Base-by-base conservation (phyloP, 2,888 invertebrate genomes). In the Myopa tessellatipennis region DNA sequence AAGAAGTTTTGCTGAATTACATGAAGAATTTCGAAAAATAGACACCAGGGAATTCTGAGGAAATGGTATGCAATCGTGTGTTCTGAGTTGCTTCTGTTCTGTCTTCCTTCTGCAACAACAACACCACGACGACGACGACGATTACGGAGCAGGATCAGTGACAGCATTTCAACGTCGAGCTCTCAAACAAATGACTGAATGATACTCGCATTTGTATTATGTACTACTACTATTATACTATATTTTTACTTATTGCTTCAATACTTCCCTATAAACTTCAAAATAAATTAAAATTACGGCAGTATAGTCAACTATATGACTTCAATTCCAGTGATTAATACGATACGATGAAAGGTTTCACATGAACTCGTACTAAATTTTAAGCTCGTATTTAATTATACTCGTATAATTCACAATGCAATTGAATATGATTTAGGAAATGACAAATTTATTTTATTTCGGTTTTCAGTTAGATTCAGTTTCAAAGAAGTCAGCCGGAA, bases 161-260 rank as follows among this genome's bases (percentile, higher is more conserved):
- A 10, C 45, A 45, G 3, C 45, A 45, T 14, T n/a, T 16, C 16
- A 34, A 71, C 34, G 18, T 36, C 55, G 38, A 55, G 55, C 55
- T 55, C 71, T 71, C 55, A 55, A 40, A 40, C 67, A 38, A 67
- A 36, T 55, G 71, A 71, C 26, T 58, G 55, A 55, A 36, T 71
- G 58, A 45, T 45, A 26, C 26, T 26, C 26, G 45, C 6, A 45
- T n/a, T n/a, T n/a, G n/a, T n/a, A n/a, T n/a, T n/a, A n/a, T n/a
- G n/a, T n/a, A n/a, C n/a, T n/a, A n/a, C n/a, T n/a, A n/a, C n/a
- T n/a, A n/a, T n/a, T n/a, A n/a, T n/a, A n/a, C n/a, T n/a, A n/a
- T n/a, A n/a, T n/a, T n/a, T n/a, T n/a, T n/a, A 26, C 26, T 26
- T 26, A 26, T 1, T 26, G 26, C 26, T 26, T 26, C 26, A 26